Conservation (phyloP, 2,888 invertebrate genomes). For the Nasonovia ribisnigri region DNA sequence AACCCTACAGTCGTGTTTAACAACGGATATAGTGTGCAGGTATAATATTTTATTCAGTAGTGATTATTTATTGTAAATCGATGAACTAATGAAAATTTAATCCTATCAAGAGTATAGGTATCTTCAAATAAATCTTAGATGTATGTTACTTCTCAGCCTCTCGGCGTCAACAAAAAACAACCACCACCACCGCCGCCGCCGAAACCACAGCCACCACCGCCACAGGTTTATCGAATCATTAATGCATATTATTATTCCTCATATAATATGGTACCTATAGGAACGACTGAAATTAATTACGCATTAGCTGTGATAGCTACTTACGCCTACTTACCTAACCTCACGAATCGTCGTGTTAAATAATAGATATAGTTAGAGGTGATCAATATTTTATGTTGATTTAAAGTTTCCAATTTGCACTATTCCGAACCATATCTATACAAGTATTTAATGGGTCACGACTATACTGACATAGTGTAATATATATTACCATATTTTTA, state of each 20-base stretch:
- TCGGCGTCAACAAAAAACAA: not conserved
- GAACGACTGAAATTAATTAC: not conserved
- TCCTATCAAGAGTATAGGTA: not conserved
- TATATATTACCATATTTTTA: not conserved
- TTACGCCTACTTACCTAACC: not conserved
- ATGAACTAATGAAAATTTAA: not conserved
- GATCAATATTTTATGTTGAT: not conserved
- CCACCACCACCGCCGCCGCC: not conserved
- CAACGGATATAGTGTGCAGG: not conserved
- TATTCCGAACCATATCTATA: not conserved
- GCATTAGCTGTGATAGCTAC: not conserved
- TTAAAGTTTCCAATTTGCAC: not conserved
- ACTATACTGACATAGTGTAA: not conserved
- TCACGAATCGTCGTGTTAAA: not conserved
- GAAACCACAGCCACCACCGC: not conserved
- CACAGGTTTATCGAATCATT: not conserved
- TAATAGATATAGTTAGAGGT: not conserved
- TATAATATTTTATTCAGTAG: not conserved
- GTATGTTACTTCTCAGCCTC: not conserved
- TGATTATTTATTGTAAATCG: not conserved
- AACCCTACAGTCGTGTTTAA: not conserved
- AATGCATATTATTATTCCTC: not conserved
- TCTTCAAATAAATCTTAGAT: not conserved
- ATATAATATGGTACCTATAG: not conserved
- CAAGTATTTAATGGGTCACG: not conserved